Evolutionary conservation across 2,888 invertebrate genomes (phyloP).

Genomic region (Melikaiella ostensackeni): DNA sequence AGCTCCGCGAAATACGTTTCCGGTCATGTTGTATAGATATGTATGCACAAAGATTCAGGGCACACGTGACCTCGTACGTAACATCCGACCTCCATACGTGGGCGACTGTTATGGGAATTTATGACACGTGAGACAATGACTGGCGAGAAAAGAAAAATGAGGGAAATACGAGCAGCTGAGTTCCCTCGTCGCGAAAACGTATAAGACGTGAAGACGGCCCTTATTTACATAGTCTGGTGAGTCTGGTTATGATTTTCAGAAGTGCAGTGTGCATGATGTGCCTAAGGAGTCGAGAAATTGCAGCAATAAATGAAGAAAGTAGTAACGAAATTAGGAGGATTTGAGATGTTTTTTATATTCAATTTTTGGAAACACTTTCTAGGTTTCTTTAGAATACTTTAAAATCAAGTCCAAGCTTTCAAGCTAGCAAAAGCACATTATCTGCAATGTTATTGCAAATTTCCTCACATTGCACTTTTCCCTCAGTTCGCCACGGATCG

Average conservation of each 20-base stretch:
- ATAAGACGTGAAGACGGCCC: constrained; percentile 29
- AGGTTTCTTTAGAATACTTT: constrained; percentile 52
- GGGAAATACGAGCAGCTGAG: constrained; percentile 37
- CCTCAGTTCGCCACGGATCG: constrained; percentile 38
- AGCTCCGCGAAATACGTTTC: constrained; percentile 15
- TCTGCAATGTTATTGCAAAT: constrained; percentile 53
- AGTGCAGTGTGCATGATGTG: constrained; percentile 15
- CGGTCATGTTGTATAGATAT: constrained; percentile 3
- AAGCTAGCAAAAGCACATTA: constrained; percentile 54
- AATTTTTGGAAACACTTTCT: too few species aligned
- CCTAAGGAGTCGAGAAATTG: not conserved
- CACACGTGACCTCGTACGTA: constrained; percentile 34
- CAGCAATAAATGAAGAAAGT: not conserved
- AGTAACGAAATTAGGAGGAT: not conserved
- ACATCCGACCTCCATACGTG: constrained; percentile 22
- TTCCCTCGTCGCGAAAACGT: constrained; percentile 16
- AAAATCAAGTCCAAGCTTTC: constrained; percentile 54
- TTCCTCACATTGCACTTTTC: constrained; percentile 20
- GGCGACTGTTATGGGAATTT: constrained; percentile 39
- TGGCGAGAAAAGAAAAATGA: constrained; percentile 33
- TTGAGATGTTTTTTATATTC: too few species aligned
- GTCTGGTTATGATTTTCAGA: constrained; percentile 24
- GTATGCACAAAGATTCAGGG: constrained; percentile 29
- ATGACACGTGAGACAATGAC: constrained; percentile 36
- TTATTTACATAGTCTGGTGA: constrained; percentile 39